Base-by-base conservation (phyloP, 2,888 invertebrate genomes). In the Tetramorium bicarinatum region DNA sequence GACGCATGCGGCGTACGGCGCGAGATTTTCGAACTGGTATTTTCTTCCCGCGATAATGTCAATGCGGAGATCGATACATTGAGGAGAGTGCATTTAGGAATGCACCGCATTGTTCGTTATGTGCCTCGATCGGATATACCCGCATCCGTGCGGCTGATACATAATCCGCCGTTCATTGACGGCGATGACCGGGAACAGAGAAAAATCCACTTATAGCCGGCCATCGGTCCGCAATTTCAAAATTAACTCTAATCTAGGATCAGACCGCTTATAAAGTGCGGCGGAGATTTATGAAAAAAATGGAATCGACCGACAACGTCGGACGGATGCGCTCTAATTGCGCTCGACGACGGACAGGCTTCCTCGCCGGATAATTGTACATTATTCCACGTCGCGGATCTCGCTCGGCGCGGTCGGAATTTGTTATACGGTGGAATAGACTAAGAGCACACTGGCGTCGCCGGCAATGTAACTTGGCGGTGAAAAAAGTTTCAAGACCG, bases 241-340 rank as follows among this genome's bases (percentile, higher is more conserved):
- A 90, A 88, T 87, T 88, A 89, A 86, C 85, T 84, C 87, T 88
- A 88, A 87, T 90, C 90, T 90, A 83, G 90, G 88, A 89, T 89
- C 88, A 88, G 87, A 87, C 88, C 89, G 88, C 83, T 88, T 87
- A 89, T 85, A 88, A 89, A 85, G 85, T 74, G 82, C 79, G 54
- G 67, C 76, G 64, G 83, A 86, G 86, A 90, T 85, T 85, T 82
- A 67, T 59, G 79, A 61, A 64, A 74, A 76, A 47, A 67, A 76
- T 64, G 25, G 72, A 56, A 83, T 75, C 56, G 66, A 64, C 52
- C 49, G 61, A 18, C 59, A 62, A 67, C 41, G 82, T 52, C 67
- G 72, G 54, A 52, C 72, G 56, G 47, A 38, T 15, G 72, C 52
- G 82, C 75, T 56, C 80, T 81, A 87, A 85, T 81, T 88, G 87